Conservation (phyloP, 2,888 invertebrate genomes). For the Idaea aversata region DNA sequence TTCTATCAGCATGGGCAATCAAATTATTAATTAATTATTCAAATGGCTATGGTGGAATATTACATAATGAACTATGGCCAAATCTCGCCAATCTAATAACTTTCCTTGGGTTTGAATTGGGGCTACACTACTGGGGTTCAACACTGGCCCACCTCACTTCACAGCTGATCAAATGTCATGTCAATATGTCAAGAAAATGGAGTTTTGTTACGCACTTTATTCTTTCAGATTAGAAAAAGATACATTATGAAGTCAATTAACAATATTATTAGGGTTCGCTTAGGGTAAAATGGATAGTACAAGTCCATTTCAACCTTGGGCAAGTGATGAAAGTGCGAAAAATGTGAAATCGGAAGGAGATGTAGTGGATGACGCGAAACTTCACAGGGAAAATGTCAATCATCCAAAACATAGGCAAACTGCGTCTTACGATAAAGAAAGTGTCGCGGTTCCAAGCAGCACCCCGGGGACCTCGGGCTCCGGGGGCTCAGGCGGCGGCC, state of each 20-base stretch:
- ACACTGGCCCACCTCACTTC: conserved; percentile 55
- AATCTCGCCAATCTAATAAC: no score
- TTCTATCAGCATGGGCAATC: no score
- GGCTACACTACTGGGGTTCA: conserved; percentile 2
- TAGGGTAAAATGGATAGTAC: conserved; percentile 75
- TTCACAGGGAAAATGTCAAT: conserved; percentile 80
- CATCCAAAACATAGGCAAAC: conserved; percentile 81
- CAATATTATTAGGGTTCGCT: conserved; percentile 50
- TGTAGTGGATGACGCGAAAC: conserved; percentile 79
- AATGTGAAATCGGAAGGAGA: conserved; percentile 74
- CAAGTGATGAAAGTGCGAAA: conserved; percentile 71
- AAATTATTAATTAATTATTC: no score
- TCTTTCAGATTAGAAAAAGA: conserved; percentile 59
- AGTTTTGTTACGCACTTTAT: conserved; percentile 78
- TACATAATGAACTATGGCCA: no score
- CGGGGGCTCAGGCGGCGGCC: conserved; percentile 49
- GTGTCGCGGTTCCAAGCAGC: conserved; percentile 61
- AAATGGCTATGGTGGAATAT: no score
- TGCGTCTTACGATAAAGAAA: conserved; percentile 79
- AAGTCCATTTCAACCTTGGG: conserved; percentile 78
- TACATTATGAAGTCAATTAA: conserved; percentile 67
- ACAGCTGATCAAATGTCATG: conserved; percentile 76
- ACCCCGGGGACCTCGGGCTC: conserved; percentile 66
- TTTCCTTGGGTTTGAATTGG: no score
- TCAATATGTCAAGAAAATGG: conserved; percentile 70